Evolutionary conservation across 2,797 vertebrate genomes (phyloP).

Genomic region (Florisuga fusca): DNA sequence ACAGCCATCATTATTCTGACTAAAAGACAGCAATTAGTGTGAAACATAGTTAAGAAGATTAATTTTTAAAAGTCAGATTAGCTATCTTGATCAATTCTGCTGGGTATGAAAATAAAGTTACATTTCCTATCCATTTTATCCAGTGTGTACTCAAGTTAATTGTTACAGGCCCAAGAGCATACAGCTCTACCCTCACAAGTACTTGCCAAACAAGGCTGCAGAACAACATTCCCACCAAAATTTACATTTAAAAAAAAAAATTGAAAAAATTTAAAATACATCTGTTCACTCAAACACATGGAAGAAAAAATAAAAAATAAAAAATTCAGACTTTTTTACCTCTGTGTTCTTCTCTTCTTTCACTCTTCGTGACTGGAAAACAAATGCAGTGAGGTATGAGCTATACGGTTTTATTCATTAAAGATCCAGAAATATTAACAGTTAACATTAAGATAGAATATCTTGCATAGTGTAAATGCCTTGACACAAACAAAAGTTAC

Average conservation of each 20-base stretch:
- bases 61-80: slow-evolving; percentile 36
- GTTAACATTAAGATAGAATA: background rate
- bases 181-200: background rate
- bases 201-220: background rate
- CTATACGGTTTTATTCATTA: background rate
- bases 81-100: background rate
- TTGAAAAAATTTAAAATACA: background rate
- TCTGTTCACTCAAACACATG: background rate
- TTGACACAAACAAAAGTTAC: slow-evolving; percentile 72
- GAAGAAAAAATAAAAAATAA: background rate
- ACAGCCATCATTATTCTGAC: background rate
- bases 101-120: background rate
- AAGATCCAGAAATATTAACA: background rate
- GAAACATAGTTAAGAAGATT: slow-evolving; percentile 13
- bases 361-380: slow-evolving; percentile 94
- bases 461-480: background rate
- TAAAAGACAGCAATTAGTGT: slow-evolving; percentile 34
- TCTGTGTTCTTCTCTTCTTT: slow-evolving; percentile 85
- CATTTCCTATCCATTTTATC: slow-evolving; percentile 23
- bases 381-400: slow-evolving; percentile 54
- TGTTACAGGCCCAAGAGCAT: background rate
- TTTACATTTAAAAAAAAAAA: background rate
- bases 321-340: slow-evolving; percentile 68
- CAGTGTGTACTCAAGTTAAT: background rate
- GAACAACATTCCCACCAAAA: background rate